Evolutionary conservation across 1,140 invertebrate species (phyloP).

Genomic region (Dendrolimus punctatus): DNA sequence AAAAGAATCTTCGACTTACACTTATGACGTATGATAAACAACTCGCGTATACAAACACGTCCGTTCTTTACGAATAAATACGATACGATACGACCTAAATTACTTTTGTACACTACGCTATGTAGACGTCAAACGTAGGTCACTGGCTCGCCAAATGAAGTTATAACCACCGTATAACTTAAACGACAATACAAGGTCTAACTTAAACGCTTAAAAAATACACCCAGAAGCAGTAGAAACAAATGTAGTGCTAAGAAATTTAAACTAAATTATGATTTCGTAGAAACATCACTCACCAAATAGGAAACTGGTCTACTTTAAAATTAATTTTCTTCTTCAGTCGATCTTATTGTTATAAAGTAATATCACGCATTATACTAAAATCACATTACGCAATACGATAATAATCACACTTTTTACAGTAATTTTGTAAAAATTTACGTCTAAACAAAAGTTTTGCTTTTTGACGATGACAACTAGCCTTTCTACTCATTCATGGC

Average conservation of each 20-base stretch:
- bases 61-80: no score
- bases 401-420: conserved; percentile 39
- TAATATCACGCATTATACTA: conserved; percentile 57
- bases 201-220: conserved; percentile 2
- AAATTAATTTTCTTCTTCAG: conserved; percentile 29
- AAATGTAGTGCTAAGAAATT: no score
- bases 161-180: no score
- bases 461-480: conserved; percentile 63
- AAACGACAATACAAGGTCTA: conserved; percentile 21
- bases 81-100: no score
- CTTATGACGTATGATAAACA: no score
- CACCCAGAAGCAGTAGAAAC: no score
- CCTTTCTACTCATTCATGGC: conserved; percentile 34
- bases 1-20: no score
- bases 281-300: conserved; percentile 60
- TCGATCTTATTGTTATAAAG: conserved; percentile 47
- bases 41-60: no score
- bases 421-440: conserved; percentile 59
- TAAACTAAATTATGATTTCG: conserved; percentile 17
- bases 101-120: no score
- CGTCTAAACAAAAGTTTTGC: conserved; percentile 57
- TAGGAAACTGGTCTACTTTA: conserved; percentile 38
- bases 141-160: no score
- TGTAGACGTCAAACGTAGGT: no score
- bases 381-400: conserved; percentile 49